Evolutionary conservation across 2,888 invertebrate genomes (phyloP), one percentile per base, ranked within the genome.

Genomic region (Onchidella celtica): DNA sequence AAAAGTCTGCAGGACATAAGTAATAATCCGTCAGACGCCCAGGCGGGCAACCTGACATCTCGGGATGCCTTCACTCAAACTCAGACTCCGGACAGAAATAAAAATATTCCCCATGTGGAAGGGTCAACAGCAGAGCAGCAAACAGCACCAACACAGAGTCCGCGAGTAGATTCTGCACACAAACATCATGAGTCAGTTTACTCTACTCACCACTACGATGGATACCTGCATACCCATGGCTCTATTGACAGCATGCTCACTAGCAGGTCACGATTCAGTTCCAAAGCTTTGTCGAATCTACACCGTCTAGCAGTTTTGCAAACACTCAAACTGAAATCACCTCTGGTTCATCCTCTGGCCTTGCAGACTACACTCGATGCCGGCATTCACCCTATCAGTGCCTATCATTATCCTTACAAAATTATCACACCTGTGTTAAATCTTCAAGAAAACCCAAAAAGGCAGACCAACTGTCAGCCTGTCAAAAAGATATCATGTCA

Each of bases 241-340:
- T n/a, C n/a, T n/a, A n/a, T n/a, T n/a, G n/a, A n/a, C n/a, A n/a
- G n/a, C n/a, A n/a, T n/a, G n/a, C n/a, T n/a, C n/a, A n/a, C n/a
- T n/a, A 17, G 47, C 47, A 47, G 66, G n/a, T 66, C 66, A n/a
- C 66, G n/a, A 21, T 66, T 66, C 21, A 66, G 36, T 36, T 36
- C 36, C 36, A 36, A 66, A 66, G 17, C 34, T 21, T 66, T 66
- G 36, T 29, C 66, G 0, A 66, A 36, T 17, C 66, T 66, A 0
- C 66, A 36, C 9, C 66, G 66, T n/a, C n/a, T 66, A 2, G 14
- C 66, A 36, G 36, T 66, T 66, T 3, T 14, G 9, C 66, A 66
- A 9, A 66, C 1, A 0, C n/a, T 3, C 6, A 66, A 36, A 36
- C 17, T 34, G 32, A 66, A 36, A n/a, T 1, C 34, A 1, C n/a